Percentiles rank a stretch among this genome's conserved stretches.
These are phyloP conservation scores for Triplophysa rosa DNA, from an alignment of 2,113 vertebrate genomes.

Conservation along the genomic window DNA sequence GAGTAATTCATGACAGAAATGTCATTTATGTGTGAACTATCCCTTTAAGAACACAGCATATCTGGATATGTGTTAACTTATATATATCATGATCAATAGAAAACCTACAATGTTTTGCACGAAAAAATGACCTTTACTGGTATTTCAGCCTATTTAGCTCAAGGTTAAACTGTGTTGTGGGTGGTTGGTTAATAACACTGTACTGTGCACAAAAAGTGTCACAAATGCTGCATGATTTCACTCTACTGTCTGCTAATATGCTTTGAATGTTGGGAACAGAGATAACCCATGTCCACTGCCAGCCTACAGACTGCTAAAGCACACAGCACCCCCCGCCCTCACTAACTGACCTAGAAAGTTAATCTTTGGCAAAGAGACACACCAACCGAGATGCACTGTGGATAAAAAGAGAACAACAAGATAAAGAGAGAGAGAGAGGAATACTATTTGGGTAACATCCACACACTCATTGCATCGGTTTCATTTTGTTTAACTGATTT, in stretches of 20 bases:
- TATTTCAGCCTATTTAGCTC: no score
- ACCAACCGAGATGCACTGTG: not conserved
- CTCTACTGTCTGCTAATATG: not conserved
- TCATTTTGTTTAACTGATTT: slow-evolving; percentile 28
- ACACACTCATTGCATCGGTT: not conserved
- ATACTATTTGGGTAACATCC: not conserved
- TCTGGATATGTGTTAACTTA: no score
- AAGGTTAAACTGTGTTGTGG: no score
- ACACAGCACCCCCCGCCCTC: slow-evolving; percentile 52
- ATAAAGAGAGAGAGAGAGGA: not conserved
- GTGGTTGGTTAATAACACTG: no score
- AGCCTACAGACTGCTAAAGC: slow-evolving; percentile 25
- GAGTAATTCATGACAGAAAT: no score
- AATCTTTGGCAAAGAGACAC: slow-evolving; percentile 65
- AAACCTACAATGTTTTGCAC: no score
- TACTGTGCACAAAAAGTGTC: no score
- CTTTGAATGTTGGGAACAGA: slow-evolving; percentile 8
- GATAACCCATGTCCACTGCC: slow-evolving; percentile 19
- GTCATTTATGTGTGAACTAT: no score
- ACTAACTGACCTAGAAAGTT: slow-evolving; percentile 71
- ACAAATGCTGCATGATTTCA: no score
- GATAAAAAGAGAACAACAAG: not conserved
- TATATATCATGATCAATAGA: no score
- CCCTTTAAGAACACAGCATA: no score
- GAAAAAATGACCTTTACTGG: no score